Conservation (phyloP, 2,113 vertebrate species). For the Mesocricetus auratus region DNA sequence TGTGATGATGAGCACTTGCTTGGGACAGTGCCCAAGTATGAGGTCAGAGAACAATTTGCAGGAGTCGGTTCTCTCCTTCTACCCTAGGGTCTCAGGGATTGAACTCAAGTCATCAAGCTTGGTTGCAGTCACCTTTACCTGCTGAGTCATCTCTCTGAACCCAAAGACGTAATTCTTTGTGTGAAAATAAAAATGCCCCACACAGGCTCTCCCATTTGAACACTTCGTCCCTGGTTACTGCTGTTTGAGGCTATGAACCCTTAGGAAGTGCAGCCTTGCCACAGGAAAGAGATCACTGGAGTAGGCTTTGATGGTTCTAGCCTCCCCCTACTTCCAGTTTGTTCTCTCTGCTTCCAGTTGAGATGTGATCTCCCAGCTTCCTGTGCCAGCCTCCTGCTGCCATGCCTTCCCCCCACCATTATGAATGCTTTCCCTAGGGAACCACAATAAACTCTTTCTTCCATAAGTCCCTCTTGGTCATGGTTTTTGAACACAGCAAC, state of each 20-base stretch:
- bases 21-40: background rate
- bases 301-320: background rate
- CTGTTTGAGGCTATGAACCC: background rate
- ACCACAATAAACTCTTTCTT: background rate
- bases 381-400: background rate
- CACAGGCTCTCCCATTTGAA: background rate
- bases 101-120: background rate
- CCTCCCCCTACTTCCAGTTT: background rate
- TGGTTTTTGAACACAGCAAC: background rate
- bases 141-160: background rate
- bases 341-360: background rate
- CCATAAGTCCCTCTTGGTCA: background rate
- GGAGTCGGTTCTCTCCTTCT: background rate
- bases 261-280: background rate
- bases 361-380: background rate
- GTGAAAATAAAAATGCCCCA: background rate
- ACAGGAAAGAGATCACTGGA: background rate
- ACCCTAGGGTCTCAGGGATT: background rate
- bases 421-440: background rate
- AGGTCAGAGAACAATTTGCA: background rate
- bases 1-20: background rate
- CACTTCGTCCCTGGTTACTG: background rate
- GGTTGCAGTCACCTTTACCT: background rate
- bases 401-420: background rate
- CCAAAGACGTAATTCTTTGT: background rate